Evolutionary conservation across 2,888 invertebrate species (phyloP), one percentile per base, ranked within the genome.

Genomic region (Drosophila lutescens): DNA sequence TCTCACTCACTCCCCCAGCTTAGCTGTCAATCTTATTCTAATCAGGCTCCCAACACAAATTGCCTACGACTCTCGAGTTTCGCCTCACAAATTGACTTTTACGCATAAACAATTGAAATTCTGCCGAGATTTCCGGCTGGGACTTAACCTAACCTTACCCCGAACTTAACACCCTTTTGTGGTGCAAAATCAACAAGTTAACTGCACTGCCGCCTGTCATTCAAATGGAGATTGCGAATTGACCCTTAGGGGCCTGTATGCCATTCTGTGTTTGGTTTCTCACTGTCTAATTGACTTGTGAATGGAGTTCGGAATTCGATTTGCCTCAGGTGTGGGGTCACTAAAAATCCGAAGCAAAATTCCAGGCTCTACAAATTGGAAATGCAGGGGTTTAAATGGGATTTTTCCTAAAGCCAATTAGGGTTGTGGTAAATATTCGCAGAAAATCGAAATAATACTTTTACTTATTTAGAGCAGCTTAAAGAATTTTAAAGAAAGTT

Each of bases 21-120:
- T 41, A 54, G 78, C 83, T 82, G 83, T 88, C 83, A 84, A 84
- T 84, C 83, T 85, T 82, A 82, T 79, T 74, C 73, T 76, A 86
- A 81, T 87, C 50, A 60, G 34, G 12, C 17, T 20, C 34, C 46
- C 30, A 15, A 40, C 23, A 56, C 50, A 54, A 41, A 44, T 41
- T 57, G 62, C 47, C 62, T 17, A 17, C 17, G 49, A 61, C 62
- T 55, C 50, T 55, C 50, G 62, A 61, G 56, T 57, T 54, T 76
- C 47, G 44, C 55, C 54, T 59, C 79, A 73, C 88, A 84, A 87
- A 86, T 84, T 88, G 88, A 78, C 80, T 84, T 82, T 68, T 75
- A 85, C 74, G 74, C 73, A 67, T 75, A 73, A 84, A 86, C 83
- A 84, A 84, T 88, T 70, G 83, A 77, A 84, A 79, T 69, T 70